Percentiles rank a stretch among this genome's conserved stretches.
phyloP scores from a whole-genome alignment of 2,113 vertebrate species.

The Saimiri boliviensis region DNA sequence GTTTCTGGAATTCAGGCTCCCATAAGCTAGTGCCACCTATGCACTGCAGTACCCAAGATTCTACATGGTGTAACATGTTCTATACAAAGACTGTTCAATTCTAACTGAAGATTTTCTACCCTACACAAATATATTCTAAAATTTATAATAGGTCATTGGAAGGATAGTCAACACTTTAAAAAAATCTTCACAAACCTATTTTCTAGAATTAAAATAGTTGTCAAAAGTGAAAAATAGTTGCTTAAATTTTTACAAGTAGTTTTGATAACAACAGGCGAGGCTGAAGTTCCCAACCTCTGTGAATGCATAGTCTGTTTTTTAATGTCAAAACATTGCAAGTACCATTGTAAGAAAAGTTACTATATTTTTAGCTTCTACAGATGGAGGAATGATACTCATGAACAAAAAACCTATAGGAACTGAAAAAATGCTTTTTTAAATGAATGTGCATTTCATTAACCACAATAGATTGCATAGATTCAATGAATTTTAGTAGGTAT shows the following conservation, averaged over 20 bases:
- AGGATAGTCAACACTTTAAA: background rate
- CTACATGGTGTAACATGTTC: accelerated
- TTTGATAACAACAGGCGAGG: too few species aligned
- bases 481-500: background rate
- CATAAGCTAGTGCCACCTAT: background rate
- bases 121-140: background rate
- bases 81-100: background rate
- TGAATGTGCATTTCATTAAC: background rate
- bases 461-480: background rate
- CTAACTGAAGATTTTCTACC: background rate
- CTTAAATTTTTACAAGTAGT: background rate
- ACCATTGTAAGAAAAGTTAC: background rate
- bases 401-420: background rate
- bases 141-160: background rate
- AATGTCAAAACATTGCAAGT: background rate
- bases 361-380: background rate
- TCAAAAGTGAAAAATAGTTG: background rate
- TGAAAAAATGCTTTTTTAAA: background rate
- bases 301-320: background rate
- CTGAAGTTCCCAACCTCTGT: background rate
- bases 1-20: background rate
- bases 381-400: background rate
- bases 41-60: accelerated
- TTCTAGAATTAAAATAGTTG: background rate
- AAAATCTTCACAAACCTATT: background rate